Conservation (phyloP, 2,113 vertebrate genomes). For the Chelonoidis abingdonii region DNA sequence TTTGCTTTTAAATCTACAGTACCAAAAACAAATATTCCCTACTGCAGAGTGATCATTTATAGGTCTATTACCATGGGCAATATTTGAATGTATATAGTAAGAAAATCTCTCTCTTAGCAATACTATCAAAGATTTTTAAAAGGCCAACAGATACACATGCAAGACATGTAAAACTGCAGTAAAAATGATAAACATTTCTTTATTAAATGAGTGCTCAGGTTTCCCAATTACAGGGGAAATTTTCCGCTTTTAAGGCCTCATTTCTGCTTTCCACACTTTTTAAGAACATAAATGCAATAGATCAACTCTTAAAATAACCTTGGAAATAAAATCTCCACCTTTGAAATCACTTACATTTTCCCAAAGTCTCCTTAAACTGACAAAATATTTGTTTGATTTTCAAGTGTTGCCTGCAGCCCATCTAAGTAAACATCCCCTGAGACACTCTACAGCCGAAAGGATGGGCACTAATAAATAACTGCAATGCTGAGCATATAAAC, state of each 20-base stretch:
- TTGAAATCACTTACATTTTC: not conserved
- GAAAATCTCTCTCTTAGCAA: not conserved
- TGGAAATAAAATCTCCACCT: not conserved
- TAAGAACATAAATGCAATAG: not conserved
- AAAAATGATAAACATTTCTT: constrained; percentile 33
- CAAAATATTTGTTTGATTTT: not conserved
- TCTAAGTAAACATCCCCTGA: not conserved
- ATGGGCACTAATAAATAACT: not conserved
- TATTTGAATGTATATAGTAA: not conserved
- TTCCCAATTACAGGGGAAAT: not conserved
- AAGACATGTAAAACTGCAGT: not conserved
- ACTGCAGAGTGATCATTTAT: not conserved
- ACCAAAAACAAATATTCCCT: not conserved
- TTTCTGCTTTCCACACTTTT: not conserved
- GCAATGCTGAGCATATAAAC: not conserved
- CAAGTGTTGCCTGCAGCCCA: not conserved
- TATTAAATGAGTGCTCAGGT: constrained; percentile 74
- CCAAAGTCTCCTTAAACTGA: not conserved
- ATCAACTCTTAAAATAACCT: not conserved
- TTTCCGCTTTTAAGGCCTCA: not conserved
- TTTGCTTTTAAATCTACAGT: not conserved
- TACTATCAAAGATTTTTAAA: not conserved
- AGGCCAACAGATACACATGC: not conserved
- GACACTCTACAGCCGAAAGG: not conserved
- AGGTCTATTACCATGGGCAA: not conserved